These are phyloP conservation scores for Orgyia antiqua DNA, from an alignment of 2,888 invertebrate species.

Conservation along the genomic window DNA sequence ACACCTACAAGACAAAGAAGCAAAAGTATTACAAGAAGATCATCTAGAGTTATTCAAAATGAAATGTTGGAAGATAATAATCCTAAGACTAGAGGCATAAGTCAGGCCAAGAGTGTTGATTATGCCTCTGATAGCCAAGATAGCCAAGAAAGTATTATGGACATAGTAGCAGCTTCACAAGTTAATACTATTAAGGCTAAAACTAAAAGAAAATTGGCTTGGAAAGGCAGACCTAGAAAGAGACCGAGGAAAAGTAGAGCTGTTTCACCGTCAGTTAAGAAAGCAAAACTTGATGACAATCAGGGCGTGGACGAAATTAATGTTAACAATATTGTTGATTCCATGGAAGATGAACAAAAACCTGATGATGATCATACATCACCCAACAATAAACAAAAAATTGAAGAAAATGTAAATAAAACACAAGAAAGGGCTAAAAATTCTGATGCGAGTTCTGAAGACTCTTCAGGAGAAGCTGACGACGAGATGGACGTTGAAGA, in stretches of 20 bases:
- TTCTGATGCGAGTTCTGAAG: slow-evolving; percentile 76
- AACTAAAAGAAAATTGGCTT: slow-evolving; percentile 68
- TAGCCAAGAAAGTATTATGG: slow-evolving; percentile 56
- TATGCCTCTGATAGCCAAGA: slow-evolving; percentile 68
- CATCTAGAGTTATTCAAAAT: slow-evolving; percentile 42
- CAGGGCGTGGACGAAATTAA: slow-evolving; percentile 24
- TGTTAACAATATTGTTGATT: slow-evolving; percentile 51
- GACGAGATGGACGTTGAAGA: slow-evolving; percentile 83
- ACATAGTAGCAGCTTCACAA: slow-evolving; percentile 33
- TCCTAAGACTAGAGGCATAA: slow-evolving; percentile 41
- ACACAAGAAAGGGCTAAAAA: slow-evolving; percentile 47
- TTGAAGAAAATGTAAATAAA: slow-evolving; percentile 32
- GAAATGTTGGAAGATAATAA: slow-evolving; percentile 36
- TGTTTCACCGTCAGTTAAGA: slow-evolving; percentile 50
- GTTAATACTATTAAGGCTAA: slow-evolving; percentile 40
- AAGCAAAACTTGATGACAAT: slow-evolving; percentile 43
- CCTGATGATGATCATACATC: slow-evolving; percentile 19
- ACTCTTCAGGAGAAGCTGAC: slow-evolving; percentile 82
- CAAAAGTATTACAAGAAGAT: slow-evolving; percentile 57
- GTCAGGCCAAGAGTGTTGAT: slow-evolving; percentile 29
- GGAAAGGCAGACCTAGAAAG: slow-evolving; percentile 69
- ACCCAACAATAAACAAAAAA: slow-evolving; percentile 27
- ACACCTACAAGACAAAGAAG: slow-evolving; percentile 53
- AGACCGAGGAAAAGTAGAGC: slow-evolving; percentile 49
- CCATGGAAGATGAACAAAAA: slow-evolving; percentile 39